Conservation (phyloP, 2,113 vertebrate species). For the Todiramphus saurophagus region DNA sequence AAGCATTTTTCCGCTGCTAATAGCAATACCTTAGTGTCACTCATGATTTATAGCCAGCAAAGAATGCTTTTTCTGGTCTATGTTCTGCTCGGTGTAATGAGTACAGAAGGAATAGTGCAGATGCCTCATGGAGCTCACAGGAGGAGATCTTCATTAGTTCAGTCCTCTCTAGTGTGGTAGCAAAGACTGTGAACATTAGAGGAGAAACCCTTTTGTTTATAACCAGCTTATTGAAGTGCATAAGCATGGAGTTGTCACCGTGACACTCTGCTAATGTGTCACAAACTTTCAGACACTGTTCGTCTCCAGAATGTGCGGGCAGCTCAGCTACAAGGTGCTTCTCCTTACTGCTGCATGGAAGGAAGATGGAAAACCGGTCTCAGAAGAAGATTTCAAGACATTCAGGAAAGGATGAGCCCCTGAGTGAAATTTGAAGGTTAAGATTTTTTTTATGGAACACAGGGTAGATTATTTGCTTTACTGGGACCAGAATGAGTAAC, state of each 20-base stretch:
- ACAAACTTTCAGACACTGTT: background rate
- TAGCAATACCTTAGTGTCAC: constrained; percentile 42
- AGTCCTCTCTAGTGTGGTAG: constrained; percentile 15
- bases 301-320: background rate
- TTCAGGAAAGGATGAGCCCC: background rate
- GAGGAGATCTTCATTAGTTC: constrained; percentile 54
- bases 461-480: background rate
- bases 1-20: constrained; percentile 32
- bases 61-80: constrained; percentile 20
- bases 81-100: constrained; percentile 40
- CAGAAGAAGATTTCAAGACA: background rate
- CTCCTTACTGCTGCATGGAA: background rate
- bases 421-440: background rate
- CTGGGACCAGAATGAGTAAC: background rate
- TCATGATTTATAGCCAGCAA: constrained; percentile 44
- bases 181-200: constrained; percentile 46
- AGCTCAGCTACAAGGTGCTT: background rate
- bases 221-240: constrained; percentile 53
- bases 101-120: background rate
- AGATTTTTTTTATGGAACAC: background rate
- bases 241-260: background rate
- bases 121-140: constrained; percentile 47
- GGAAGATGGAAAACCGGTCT: background rate
- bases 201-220: constrained; percentile 40
- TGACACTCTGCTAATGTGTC: background rate